A percentile compares a stretch with the other conserved stretches of the same genome.
phyloP scores from a whole-genome alignment of 2,888 invertebrate genomes.

The Drosophila kanekoi region DNA sequence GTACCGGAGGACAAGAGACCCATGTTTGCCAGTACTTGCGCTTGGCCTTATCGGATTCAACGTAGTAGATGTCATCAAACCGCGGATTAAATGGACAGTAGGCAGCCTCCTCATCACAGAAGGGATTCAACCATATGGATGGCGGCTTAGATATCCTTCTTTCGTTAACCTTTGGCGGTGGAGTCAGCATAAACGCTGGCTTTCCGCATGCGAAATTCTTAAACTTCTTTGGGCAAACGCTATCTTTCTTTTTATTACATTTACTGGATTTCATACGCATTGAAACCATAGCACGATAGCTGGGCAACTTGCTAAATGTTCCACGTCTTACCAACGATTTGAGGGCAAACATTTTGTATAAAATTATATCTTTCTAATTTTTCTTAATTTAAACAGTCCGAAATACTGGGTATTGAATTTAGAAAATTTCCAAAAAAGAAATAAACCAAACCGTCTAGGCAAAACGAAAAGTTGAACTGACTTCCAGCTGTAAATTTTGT shows the following conservation, averaged over 20 bases:
- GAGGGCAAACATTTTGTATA: constrained; percentile 21
- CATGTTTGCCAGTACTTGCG: constrained; percentile 82
- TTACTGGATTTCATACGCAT: constrained; percentile 43
- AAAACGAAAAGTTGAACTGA: constrained; percentile 18
- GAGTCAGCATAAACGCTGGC: constrained; percentile 12
- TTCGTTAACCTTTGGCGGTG: constrained; percentile 14
- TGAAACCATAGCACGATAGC: background rate
- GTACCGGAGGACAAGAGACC: constrained; percentile 77
- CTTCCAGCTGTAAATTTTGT: background rate
- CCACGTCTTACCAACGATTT: background rate
- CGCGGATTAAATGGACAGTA: constrained; percentile 66
- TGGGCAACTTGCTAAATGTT: background rate
- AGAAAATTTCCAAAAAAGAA: background rate
- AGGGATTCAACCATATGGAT: constrained; percentile 79
- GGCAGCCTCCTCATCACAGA: constrained; percentile 42
- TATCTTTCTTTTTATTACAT: constrained; percentile 1
- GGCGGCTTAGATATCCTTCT: background rate
- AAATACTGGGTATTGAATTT: constrained; percentile 20
- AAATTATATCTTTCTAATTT: background rate
- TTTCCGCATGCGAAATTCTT: constrained; percentile 51
- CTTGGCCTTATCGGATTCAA: constrained; percentile 76
- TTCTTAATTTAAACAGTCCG: background rate
- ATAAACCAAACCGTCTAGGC: background rate
- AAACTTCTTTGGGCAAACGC: background rate
- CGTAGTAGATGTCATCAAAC: constrained; percentile 81